Percentiles rank a stretch among this genome's conserved stretches.
Conservation (phyloP, 2,888 invertebrate genomes). For the Torymus texanus region DNA sequence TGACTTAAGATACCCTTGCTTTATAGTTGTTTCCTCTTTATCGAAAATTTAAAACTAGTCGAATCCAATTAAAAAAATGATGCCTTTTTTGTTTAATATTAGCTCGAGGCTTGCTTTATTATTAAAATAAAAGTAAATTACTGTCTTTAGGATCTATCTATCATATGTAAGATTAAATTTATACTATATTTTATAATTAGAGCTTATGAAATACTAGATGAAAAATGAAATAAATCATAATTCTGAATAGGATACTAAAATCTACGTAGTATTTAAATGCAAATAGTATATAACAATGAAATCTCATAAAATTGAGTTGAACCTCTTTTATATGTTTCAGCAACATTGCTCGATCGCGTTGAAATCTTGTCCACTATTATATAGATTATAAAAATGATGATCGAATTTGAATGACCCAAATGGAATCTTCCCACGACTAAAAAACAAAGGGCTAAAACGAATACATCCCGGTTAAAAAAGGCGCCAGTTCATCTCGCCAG, state of each 20-base stretch:
- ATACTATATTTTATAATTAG: constrained; percentile 7
- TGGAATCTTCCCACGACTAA: background rate
- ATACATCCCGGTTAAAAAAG: background rate
- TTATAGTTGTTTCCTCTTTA: background rate
- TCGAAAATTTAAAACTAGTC: constrained; percentile 2
- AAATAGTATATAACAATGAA: constrained; percentile 20
- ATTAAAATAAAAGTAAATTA: constrained; percentile 20
- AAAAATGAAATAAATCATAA: background rate
- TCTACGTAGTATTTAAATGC: constrained; percentile 15
- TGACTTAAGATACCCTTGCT: constrained; percentile 15
- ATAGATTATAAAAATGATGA: background rate
- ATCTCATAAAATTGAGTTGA: constrained; percentile 23
- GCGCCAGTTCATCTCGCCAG: background rate
- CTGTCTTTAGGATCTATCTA: constrained; percentile 7
- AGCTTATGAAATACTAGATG: constrained; percentile 5
- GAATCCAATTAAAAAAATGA: background rate
- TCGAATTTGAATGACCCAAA: constrained; percentile 2
- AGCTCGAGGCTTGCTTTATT: background rate
- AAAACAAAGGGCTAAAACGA: too few relatives aligned
- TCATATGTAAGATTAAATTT: constrained; percentile 26
- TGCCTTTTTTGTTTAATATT: background rate
- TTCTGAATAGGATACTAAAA: background rate
- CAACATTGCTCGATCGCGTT: background rate
- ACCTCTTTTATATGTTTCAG: background rate
- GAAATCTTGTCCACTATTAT: background rate